Base-by-base conservation (phyloP, 2,113 vertebrate species). In the Neofelis nebulosa region DNA sequence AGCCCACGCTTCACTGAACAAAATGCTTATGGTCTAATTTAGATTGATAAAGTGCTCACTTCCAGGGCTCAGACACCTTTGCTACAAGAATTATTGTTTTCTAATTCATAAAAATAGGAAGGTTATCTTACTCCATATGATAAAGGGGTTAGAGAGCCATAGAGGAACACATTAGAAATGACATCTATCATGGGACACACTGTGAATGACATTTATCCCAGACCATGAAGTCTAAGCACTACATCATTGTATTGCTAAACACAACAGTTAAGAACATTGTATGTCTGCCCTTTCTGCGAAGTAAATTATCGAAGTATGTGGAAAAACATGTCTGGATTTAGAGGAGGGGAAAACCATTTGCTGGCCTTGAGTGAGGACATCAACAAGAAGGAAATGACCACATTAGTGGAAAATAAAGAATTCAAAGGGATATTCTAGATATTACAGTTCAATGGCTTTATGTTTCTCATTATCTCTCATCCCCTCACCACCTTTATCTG, bases 11-110 rank as follows among this genome's bases (percentile, higher is more conserved):
- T 98, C 97, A 92, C 36, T 96, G 95, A 97, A 85, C 92, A 94
- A 94, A 97, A 96, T 19, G 31, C 12, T 93, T 91, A 45, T 55
- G 27, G 16, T 81, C 45, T 97, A 96, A 96, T 98, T 97, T 96
- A 97, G 87, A 96, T 91, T 94, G 94, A 97, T 96, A 88, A 96
- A 97, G 80, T 90, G 76, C 38, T 94, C 52, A 90, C 50, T 84
- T 95, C 45, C 57, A 78, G 23, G 18, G 18, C 45, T 95, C 48
- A 88, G 15, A 85, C 50, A 97, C 13, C 21, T 84, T 87, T 85
- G 27, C 52, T 73, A 27, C 29, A 95, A 92, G 82, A 96, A 94
- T 95, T 78, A 82, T 31, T 97, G 52, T 91, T 96, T 97, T 85
- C 50, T 73, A 83, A 96, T 95, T 97, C 80, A 97, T 97, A 89